These are phyloP conservation scores for Amyelois transitella DNA, from an alignment of 1,140 invertebrate genomes.

Conservation along the genomic window DNA sequence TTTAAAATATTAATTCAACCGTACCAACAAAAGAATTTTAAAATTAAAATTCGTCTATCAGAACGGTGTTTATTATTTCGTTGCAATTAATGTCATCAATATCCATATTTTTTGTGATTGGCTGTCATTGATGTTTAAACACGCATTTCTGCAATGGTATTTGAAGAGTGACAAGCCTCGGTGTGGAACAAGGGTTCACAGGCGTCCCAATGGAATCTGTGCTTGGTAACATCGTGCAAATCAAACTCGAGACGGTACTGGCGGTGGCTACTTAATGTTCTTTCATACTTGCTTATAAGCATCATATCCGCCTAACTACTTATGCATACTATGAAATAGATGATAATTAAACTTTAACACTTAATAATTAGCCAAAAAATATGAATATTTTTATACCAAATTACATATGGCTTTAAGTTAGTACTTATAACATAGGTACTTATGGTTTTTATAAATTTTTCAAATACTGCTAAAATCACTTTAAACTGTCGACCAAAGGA, in stretches of 20 bases:
- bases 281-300: conserved; percentile 30
- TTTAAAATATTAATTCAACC: conserved; percentile 9
- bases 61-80: neutral
- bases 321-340: conserved; percentile 16
- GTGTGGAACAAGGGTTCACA: conserved; percentile 6
- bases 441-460: no score
- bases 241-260: conserved; percentile 27
- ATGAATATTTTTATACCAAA: conserved; percentile 59
- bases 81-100: conserved; percentile 39
- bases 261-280: conserved; percentile 18
- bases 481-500: no score
- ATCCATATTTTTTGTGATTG: conserved; percentile 69
- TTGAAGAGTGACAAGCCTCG: neutral
- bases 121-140: conserved; percentile 59
- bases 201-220: conserved; percentile 10
- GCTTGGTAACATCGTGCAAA: conserved; percentile 30
- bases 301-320: conserved; percentile 25
- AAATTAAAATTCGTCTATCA: neutral
- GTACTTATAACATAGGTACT: no score
- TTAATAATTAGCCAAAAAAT: conserved; percentile 50
- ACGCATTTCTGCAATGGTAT: conserved; percentile 7
- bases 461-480: no score
- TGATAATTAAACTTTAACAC: conserved; percentile 9
- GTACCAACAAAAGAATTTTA: neutral
- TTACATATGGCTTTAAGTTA: conserved; percentile 3